Evolutionary conservation across 2,888 invertebrate genomes (phyloP).

Genomic region (Spisula subtruncata): DNA sequence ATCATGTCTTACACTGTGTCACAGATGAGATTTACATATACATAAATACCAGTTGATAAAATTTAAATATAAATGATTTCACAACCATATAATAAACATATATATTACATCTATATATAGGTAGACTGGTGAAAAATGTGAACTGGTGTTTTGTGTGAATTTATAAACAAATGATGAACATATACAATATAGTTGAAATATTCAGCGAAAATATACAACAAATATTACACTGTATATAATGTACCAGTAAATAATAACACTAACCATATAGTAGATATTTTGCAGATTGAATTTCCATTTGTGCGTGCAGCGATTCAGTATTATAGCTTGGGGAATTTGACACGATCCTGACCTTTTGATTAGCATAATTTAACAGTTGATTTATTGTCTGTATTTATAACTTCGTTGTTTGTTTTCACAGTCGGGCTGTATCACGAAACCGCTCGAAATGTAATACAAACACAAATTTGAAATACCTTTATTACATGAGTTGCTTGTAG

Average conservation of each 20-base stretch:
- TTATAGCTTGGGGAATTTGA: too few relatives aligned
- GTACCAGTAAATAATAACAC: background rate
- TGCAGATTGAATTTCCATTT: background rate
- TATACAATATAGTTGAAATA: background rate
- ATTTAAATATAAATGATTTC: slow-evolving; percentile 4
- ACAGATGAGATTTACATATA: background rate
- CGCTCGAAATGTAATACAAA: too few relatives aligned
- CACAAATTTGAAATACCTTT: too few relatives aligned
- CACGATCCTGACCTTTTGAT: too few relatives aligned
- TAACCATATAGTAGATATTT: background rate
- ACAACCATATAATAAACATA: slow-evolving; percentile 15
- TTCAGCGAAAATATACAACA: background rate
- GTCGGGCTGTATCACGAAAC: too few relatives aligned
- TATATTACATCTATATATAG: too few relatives aligned
- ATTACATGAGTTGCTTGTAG: too few relatives aligned
- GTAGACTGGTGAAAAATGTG: too few relatives aligned
- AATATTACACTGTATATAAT: background rate
- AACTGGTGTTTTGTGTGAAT: too few relatives aligned
- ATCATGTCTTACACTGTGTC: background rate
- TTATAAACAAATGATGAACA: background rate
- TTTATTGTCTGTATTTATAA: too few relatives aligned
- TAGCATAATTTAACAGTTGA: too few relatives aligned
- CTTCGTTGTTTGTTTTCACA: too few relatives aligned
- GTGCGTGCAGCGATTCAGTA: background rate
- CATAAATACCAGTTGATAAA: background rate